A percentile compares a stretch with the other conserved stretches of the same genome.
These are phyloP conservation scores for Drosophila teissieri DNA, from an alignment of 1,140 invertebrate species.

Conservation along the genomic window DNA sequence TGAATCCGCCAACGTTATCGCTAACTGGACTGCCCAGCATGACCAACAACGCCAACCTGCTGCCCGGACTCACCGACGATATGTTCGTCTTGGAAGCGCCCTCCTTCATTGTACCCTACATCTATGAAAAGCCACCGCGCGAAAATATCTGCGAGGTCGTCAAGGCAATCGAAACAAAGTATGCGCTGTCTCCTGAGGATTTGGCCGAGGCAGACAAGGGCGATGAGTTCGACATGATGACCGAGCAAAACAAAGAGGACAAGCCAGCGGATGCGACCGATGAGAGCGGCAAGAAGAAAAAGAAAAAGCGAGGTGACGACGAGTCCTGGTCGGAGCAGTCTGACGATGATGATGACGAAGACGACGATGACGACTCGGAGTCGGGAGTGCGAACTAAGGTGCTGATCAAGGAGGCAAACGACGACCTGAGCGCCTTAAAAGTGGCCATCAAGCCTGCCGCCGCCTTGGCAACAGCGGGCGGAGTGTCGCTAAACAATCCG, in stretches of 20 bases:
- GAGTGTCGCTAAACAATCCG: slow-evolving; percentile 35
- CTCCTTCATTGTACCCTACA: slow-evolving; percentile 95
- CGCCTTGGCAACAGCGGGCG: slow-evolving; percentile 75
- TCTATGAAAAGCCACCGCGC: slow-evolving; percentile 94
- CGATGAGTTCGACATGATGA: slow-evolving; percentile 84
- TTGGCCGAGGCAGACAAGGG: slow-evolving; percentile 82
- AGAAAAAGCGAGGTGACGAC: slow-evolving; percentile 79
- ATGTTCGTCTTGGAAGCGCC: slow-evolving; percentile 96
- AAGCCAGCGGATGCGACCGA: slow-evolving; percentile 54
- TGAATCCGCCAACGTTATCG: slow-evolving; percentile 77
- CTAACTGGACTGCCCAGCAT: slow-evolving; percentile 70
- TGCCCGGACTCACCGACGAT: slow-evolving; percentile 93
- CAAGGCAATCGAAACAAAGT: slow-evolving; percentile 88
- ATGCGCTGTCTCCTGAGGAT: slow-evolving; percentile 86
- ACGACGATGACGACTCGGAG: slow-evolving; percentile 86
- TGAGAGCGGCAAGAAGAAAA: slow-evolving; percentile 67
- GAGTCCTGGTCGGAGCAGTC: slow-evolving; percentile 85
- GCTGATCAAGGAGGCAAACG: slow-evolving; percentile 86
- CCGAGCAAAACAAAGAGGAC: slow-evolving; percentile 76
- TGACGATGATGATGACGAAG: slow-evolving; percentile 85
- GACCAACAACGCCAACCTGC: slow-evolving; percentile 86
- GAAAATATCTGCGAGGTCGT: slow-evolving; percentile 92
- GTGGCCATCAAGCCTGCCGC: slow-evolving; percentile 85
- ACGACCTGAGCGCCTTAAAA: slow-evolving; percentile 85
- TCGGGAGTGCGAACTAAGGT: slow-evolving; percentile 85